A percentile compares a stretch with the other conserved stretches of the same genome.
phyloP scores from a whole-genome alignment of 2,888 invertebrate species.

The Drepanosiphum platanoidis region DNA sequence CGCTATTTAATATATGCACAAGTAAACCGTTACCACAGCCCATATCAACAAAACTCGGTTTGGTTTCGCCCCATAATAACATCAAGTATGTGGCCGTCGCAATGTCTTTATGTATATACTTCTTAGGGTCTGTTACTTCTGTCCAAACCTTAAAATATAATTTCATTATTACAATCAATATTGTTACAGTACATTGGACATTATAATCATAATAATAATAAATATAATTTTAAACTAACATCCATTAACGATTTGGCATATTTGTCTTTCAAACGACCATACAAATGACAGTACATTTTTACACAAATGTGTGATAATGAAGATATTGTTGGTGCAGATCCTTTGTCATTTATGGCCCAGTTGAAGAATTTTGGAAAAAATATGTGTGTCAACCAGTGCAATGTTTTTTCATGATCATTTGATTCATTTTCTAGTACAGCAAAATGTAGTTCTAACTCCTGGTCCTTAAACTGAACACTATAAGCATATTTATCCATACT shows the following conservation, averaged over 20 bases:
- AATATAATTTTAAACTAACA: constrained; percentile 68
- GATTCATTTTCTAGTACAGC: background rate
- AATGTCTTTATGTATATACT: constrained; percentile 96
- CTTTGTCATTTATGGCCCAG: constrained; percentile 69
- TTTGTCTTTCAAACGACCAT: constrained; percentile 79
- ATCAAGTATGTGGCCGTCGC: constrained; percentile 91
- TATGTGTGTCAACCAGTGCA: constrained; percentile 71
- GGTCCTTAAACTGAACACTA: background rate
- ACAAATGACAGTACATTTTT: constrained; percentile 77
- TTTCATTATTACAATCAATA: background rate
- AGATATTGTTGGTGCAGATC: constrained; percentile 64
- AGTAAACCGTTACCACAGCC: constrained; percentile 98
- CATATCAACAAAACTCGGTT: constrained; percentile 82
- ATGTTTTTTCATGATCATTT: constrained; percentile 64
- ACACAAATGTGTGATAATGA: constrained; percentile 77
- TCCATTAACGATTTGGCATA: constrained; percentile 80
- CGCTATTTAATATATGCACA: constrained; percentile 83
- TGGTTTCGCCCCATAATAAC: constrained; percentile 76
- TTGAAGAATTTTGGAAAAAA: constrained; percentile 74
- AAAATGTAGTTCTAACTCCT: constrained; percentile 25
- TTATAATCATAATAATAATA: too few species aligned
- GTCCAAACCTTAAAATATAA: constrained; percentile 79
- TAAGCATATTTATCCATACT: constrained; percentile 30
- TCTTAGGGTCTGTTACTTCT: constrained; percentile 91
- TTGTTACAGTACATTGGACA: too few species aligned